phyloP scores from a whole-genome alignment of 2,888 invertebrate genomes.

The Xylophagus ater region DNA sequence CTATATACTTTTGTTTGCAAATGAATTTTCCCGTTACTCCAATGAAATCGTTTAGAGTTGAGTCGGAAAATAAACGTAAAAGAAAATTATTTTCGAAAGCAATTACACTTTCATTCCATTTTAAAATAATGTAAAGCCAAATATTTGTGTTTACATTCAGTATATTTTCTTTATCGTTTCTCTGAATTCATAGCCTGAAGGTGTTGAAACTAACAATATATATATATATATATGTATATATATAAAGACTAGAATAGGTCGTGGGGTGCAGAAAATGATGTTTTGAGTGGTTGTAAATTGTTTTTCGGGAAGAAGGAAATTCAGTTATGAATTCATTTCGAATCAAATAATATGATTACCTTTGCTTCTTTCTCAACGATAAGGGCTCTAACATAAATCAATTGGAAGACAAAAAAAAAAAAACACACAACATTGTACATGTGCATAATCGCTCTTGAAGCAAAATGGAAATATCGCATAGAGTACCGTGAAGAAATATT shows the following conservation, averaged over 20 bases:
- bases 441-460: no score
- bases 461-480: no score
- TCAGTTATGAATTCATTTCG: constrained; percentile 39
- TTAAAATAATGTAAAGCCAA: constrained; percentile 15
- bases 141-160: constrained; percentile 17
- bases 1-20: no score
- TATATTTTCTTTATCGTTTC: neutral
- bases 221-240: neutral
- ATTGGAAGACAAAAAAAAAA: no score
- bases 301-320: constrained; percentile 27
- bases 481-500: no score
- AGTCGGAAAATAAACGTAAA: neutral
- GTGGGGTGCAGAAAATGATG: neutral
- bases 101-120: no score
- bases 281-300: constrained; percentile 15
- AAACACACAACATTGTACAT: no score
- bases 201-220: constrained; percentile 24
- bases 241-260: constrained; percentile 12
- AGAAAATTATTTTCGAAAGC: constrained; percentile 16
- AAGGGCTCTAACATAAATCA: no score
- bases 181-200: constrained; percentile 25
- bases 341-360: constrained; percentile 38
- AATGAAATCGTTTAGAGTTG: no score
- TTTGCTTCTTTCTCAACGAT: no score
- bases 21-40: no score